Percentiles rank a stretch among this genome's conserved stretches.
Evolutionary conservation across 2,888 invertebrate genomes (phyloP).

Genomic region (Callinectes sapidus): DNA sequence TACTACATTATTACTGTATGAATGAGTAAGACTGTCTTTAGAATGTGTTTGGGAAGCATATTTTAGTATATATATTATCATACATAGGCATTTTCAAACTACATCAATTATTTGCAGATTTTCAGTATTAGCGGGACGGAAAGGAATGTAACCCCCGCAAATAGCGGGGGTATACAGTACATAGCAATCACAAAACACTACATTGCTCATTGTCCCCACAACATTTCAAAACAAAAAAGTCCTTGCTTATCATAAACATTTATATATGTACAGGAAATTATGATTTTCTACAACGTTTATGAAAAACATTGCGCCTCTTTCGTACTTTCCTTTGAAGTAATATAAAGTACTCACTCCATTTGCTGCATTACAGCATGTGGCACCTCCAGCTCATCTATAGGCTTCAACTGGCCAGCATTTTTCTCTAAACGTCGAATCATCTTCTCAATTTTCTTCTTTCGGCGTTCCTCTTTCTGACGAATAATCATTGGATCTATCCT

Average conservation of each 20-base stretch:
- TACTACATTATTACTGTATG: too few relatives aligned
- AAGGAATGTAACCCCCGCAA: too few relatives aligned
- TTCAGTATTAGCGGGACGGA: too few relatives aligned
- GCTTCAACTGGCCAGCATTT: constrained; percentile 89
- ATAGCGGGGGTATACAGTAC: too few relatives aligned
- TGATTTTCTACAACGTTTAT: not conserved
- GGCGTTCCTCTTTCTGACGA: constrained; percentile 88
- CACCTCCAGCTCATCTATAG: constrained; percentile 90
- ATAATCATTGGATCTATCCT: constrained; percentile 88
- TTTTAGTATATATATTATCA: too few relatives aligned
- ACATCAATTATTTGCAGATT: too few relatives aligned
- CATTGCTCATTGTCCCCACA: too few relatives aligned
- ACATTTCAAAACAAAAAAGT: too few relatives aligned
- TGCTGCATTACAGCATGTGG: constrained; percentile 41
- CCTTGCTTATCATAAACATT: not conserved
- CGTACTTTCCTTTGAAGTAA: not conserved
- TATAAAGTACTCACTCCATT: constrained; percentile 44
- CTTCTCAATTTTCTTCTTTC: constrained; percentile 89
- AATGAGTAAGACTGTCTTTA: too few relatives aligned
- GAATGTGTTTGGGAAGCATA: too few relatives aligned
- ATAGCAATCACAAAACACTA: too few relatives aligned
- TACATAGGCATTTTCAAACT: too few relatives aligned
- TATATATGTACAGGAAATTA: not conserved
- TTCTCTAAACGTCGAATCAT: constrained; percentile 89
- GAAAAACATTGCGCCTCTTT: not conserved